Evolutionary conservation across 1,140 invertebrate genomes (phyloP).

Genomic region (Drosophila melanica): DNA sequence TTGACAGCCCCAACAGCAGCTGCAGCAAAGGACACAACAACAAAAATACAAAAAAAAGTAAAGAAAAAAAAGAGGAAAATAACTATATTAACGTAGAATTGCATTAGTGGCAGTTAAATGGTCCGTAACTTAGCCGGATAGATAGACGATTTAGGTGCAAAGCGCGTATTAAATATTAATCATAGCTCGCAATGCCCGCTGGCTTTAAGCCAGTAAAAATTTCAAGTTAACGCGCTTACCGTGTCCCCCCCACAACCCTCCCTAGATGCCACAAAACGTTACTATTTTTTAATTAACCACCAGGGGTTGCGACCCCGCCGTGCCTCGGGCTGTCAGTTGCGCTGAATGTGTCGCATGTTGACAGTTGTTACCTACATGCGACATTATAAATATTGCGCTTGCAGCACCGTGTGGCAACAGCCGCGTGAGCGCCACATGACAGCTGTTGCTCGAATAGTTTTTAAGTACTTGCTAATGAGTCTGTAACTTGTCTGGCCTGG

Average conservation of each 20-base stretch:
- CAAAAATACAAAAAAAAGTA: conserved; percentile 1
- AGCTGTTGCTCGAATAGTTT: conserved; percentile 77
- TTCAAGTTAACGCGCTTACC: conserved; percentile 43
- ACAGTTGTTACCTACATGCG: conserved; percentile 73
- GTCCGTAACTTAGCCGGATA: conserved; percentile 35
- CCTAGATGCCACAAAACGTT: conserved; percentile 15
- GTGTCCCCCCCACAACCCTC: not conserved
- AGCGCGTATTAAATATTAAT: conserved; percentile 65
- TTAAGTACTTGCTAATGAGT: conserved; percentile 79
- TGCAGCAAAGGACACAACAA: conserved; percentile 12
- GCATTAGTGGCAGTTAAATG: conserved; percentile 53
- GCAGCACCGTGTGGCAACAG: conserved; percentile 22
- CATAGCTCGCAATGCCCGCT: conserved; percentile 21
- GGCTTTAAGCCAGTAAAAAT: conserved; percentile 31
- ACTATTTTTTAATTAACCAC: conserved; percentile 76
- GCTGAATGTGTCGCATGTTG: conserved; percentile 69
- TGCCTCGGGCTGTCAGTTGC: conserved; percentile 64
- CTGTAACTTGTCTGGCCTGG: conserved; percentile 39
- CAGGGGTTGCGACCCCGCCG: conserved; percentile 44
- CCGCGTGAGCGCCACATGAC: conserved; percentile 52
- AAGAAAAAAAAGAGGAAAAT: conserved; percentile 1
- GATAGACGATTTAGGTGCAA: conserved; percentile 38
- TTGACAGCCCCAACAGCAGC: conserved; percentile 57
- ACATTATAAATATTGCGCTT: conserved; percentile 57
- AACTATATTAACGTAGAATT: conserved; percentile 24